Percentiles rank a stretch among this genome's conserved stretches.
Evolutionary conservation across 2,797 vertebrate genomes (phyloP).

Genomic region (Chaunax sp.): DNA sequence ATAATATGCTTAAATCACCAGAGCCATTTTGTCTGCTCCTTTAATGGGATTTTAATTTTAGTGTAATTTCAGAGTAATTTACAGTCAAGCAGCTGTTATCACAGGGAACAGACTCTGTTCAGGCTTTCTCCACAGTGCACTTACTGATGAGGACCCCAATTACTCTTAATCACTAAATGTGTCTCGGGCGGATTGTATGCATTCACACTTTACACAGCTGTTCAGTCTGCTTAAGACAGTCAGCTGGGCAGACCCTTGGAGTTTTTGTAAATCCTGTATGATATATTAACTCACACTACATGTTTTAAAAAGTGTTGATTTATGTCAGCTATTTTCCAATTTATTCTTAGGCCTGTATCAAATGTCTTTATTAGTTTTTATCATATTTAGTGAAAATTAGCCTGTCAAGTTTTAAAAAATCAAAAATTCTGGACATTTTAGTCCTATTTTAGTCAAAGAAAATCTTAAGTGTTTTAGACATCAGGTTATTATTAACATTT

Average conservation of each 20-base stretch:
- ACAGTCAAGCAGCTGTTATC: background rate
- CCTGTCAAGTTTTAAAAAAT: too few relatives aligned
- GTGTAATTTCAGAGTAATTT: slow-evolving; percentile 2
- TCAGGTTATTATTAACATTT: too few relatives aligned
- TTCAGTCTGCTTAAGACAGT: background rate
- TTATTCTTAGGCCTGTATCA: too few relatives aligned
- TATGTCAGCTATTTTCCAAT: too few relatives aligned
- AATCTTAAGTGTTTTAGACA: too few relatives aligned
- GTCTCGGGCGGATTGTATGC: background rate
- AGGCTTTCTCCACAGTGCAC: background rate
- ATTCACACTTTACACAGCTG: background rate
- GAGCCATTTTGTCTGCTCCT: background rate
- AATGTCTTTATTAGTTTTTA: too few relatives aligned
- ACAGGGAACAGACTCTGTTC: background rate
- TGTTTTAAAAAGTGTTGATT: too few relatives aligned
- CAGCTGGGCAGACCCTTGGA: background rate
- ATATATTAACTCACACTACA: background rate
- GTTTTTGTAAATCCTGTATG: background rate
- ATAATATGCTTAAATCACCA: background rate
- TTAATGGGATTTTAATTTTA: background rate
- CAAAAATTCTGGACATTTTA: too few relatives aligned
- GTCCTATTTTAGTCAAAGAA: too few relatives aligned
- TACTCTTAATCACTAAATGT: background rate
- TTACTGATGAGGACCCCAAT: background rate
- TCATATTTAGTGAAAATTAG: too few relatives aligned